These are phyloP conservation scores for Rhopalosiphum padi DNA, from an alignment of 1,140 invertebrate genomes.

Conservation along the genomic window DNA sequence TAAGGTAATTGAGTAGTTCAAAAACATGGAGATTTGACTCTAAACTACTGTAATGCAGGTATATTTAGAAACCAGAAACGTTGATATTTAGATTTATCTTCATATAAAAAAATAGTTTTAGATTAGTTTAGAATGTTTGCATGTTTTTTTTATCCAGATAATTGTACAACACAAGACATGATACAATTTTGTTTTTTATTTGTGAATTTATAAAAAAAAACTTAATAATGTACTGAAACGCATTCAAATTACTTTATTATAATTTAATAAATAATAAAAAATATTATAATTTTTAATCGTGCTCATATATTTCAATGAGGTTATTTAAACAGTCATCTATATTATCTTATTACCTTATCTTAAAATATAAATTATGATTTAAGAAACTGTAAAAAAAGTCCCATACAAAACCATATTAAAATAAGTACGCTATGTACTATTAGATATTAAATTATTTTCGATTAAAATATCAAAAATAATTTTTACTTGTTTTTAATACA, in stretches of 20 bases:
- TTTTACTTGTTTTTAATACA: neutral
- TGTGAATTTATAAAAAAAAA: neutral
- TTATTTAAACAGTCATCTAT: neutral
- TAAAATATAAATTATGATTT: neutral
- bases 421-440: neutral
- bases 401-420: neutral
- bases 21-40: neutral
- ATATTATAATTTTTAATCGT: neutral
- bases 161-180: slow-evolving; percentile 38
- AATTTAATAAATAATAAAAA: neutral
- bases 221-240: neutral
- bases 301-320: neutral
- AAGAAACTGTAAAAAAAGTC: too few species aligned
- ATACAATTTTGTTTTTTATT: slow-evolving; percentile 34
- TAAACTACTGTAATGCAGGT: neutral
- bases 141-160: slow-evolving; percentile 29
- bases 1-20: neutral
- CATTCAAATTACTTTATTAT: neutral
- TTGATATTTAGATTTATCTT: neutral
- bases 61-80: neutral
- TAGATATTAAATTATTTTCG: neutral
- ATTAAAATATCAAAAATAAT: neutral
- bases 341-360: neutral
- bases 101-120: neutral
- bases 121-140: slow-evolving; percentile 4